Base-by-base conservation (phyloP, 2,888 invertebrate genomes). In the Athalia rosae region DNA sequence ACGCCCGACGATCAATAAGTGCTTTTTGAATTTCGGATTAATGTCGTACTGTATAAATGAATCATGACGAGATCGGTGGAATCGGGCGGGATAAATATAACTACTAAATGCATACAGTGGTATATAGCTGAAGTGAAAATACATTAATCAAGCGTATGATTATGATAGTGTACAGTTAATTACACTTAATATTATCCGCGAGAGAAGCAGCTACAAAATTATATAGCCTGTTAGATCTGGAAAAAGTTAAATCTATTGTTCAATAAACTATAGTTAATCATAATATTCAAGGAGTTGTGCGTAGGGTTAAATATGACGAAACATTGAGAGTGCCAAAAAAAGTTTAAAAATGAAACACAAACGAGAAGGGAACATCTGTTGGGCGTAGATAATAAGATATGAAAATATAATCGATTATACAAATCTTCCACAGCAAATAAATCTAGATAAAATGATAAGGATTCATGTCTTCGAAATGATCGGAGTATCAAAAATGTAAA, bases 401-500 rank as follows among this genome's bases (percentile, higher is more conserved):
- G 28, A 41, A 3, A 28, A 50, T 48, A 66, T 15, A 50, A 71
- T 71, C 71, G 58, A 71, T 58, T 71, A 45, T 45, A 69, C 69
- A 43, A n/a, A 53, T 69, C 69, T 69, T 69, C 69, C 69, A 56
- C 4, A 71, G 45, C 58, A 71, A 41, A 28, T n/a, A 67, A 48
- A 28, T 0, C 43, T 41, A 41, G 4, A 41, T 13, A 64, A 6
- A 53, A 67, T 8, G 8, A 69, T 11, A n/a, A 53, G n/a, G n/a
- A 53, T 6, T 11, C 53, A 53, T n/a, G 47, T 69, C 43, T 69
- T 69, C 71, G 71, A 71, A 71, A 58, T 45, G 50, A n/a, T 71
- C 45, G 58, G 58, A 71, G 71, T 58, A 58, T 71, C 58, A 58
- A 71, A 71, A 13, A 58, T 71, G 71, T 71, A 71, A 71, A 71